A percentile compares a stretch with the other conserved stretches of the same genome.
phyloP scores from a whole-genome alignment of 2,888 invertebrate species.

The Euplexia lucipara region DNA sequence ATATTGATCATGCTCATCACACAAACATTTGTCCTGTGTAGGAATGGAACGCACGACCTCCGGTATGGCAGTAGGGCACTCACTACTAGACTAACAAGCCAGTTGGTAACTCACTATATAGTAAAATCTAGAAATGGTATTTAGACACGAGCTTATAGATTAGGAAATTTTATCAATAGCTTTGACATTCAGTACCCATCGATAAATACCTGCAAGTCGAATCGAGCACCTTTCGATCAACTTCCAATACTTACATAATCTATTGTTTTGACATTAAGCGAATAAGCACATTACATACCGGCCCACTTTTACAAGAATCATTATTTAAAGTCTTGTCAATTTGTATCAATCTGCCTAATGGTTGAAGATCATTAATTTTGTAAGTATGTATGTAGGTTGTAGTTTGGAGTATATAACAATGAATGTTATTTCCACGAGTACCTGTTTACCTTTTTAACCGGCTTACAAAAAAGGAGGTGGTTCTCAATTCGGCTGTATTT shows the following conservation, averaged over 20 bases:
- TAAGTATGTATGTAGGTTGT: neutral
- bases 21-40: too few species aligned
- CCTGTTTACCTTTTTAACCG: too few species aligned
- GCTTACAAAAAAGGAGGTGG: too few species aligned
- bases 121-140: too few species aligned
- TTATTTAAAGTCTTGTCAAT: constrained; percentile 45
- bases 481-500: too few species aligned
- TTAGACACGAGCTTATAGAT: too few species aligned
- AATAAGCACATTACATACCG: constrained; percentile 7
- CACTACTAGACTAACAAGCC: too few species aligned
- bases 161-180: neutral
- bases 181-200: constrained; percentile 16
- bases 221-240: constrained; percentile 11
- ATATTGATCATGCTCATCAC: too few species aligned
- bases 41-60: too few species aligned
- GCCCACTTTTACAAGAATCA: constrained; percentile 9
- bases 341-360: constrained; percentile 48
- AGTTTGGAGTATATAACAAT: neutral
- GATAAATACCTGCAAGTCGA: constrained; percentile 27
- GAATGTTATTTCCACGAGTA: too few species aligned
- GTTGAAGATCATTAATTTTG: constrained; percentile 42
- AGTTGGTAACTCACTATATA: too few species aligned
- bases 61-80: too few species aligned
- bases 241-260: constrained; percentile 39
- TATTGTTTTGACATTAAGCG: constrained; percentile 47